A percentile compares a stretch with the other conserved stretches of the same genome.
phyloP scores from a whole-genome alignment of 2,113 vertebrate species.

The Aphelocoma coerulescens region DNA sequence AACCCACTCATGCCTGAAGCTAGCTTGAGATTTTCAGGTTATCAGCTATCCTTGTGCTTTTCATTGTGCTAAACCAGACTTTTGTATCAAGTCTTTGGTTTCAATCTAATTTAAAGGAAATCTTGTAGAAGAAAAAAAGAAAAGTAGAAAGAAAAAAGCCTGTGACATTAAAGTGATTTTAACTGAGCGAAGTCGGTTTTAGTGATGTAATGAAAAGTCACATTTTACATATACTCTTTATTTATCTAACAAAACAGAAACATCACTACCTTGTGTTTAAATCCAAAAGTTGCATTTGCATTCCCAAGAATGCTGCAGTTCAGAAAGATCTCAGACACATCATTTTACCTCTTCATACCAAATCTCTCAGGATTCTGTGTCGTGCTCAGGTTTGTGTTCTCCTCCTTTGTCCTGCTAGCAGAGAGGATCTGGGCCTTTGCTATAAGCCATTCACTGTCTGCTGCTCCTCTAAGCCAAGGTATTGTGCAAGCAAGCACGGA shows the following conservation, averaged over 20 bases:
- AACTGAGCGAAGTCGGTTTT: not conserved
- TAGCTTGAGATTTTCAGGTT: conserved; percentile 17
- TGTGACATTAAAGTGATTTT: not conserved
- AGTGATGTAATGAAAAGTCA: not conserved
- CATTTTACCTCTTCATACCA: not conserved
- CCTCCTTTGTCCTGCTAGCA: not conserved
- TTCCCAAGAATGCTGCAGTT: not conserved
- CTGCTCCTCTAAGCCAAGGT: not conserved
- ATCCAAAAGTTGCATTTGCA: not conserved
- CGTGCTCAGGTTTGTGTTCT: not conserved
- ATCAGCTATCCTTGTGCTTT: conserved; percentile 10
- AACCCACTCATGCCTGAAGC: conserved; percentile 8
- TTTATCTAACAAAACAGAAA: not conserved
- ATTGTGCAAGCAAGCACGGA: not conserved
- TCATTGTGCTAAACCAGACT: not conserved
- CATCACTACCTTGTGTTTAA: not conserved
- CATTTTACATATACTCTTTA: not conserved
- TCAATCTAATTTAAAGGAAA: not conserved
- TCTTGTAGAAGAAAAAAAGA: not conserved
- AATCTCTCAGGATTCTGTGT: not conserved
- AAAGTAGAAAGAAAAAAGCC: not conserved
- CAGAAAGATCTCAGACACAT: not conserved
- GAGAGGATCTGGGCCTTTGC: not conserved
- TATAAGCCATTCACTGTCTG: not conserved
- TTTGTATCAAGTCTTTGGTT: not conserved